Percentiles rank a stretch among this genome's conserved stretches.
Conservation (phyloP, 2,888 invertebrate species). For the Plagodis pulveraria region DNA sequence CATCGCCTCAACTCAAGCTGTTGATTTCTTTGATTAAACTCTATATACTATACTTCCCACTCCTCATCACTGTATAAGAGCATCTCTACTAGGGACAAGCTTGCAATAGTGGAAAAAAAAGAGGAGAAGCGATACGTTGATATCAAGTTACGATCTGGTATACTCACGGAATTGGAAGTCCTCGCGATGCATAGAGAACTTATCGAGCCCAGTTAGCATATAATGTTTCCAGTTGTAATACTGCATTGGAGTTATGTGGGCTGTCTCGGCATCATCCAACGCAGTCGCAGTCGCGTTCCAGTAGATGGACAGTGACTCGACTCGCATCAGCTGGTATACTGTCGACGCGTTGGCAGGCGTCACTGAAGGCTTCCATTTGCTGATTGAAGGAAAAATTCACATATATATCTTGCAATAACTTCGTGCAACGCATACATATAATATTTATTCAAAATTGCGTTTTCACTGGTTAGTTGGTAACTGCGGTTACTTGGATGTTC, state of each 20-base stretch:
- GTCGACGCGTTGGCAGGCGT: constrained; percentile 84
- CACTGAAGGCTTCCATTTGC: constrained; percentile 91
- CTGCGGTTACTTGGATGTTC: too few species aligned
- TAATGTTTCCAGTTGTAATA: constrained; percentile 90
- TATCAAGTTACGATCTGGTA: too few species aligned
- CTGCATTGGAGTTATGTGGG: constrained; percentile 81
- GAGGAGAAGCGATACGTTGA: too few species aligned
- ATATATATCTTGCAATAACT: not conserved
- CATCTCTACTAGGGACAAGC: too few species aligned
- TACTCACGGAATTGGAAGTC: constrained; percentile 92
- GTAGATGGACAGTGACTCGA: constrained; percentile 91
- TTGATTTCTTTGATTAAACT: too few species aligned
- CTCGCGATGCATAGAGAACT: constrained; percentile 90
- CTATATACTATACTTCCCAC: too few species aligned
- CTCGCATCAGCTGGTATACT: constrained; percentile 90
- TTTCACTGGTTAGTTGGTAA: too few species aligned
- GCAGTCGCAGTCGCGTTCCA: constrained; percentile 88
- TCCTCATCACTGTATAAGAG: too few species aligned
- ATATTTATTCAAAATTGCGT: not conserved
- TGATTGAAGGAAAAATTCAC: constrained; percentile 51
- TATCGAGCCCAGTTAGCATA: constrained; percentile 90
- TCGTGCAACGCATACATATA: not conserved
- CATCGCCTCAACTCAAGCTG: too few species aligned
- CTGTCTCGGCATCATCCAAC: constrained; percentile 81
- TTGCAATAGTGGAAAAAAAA: too few species aligned